Base-by-base conservation (phyloP, 2,113 vertebrate species). In the Chelonoidis abingdonii region DNA sequence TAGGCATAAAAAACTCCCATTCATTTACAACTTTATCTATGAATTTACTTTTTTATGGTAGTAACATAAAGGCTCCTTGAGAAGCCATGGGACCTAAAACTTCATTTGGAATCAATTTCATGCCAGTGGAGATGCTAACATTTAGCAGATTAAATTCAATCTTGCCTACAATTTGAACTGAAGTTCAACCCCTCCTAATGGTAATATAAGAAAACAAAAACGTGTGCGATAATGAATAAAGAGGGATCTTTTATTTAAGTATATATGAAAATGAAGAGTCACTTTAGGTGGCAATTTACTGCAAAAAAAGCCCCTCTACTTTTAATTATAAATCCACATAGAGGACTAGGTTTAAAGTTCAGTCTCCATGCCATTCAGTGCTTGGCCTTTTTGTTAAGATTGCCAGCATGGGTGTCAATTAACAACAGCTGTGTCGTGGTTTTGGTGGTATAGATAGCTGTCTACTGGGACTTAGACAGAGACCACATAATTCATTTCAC, bases 141-240 rank as follows among this genome's bases (percentile, higher is more conserved):
- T 69, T 65, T 69, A 69, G 65, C 35, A 69, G 35, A 69, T 69
- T 69, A 69, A 69, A 90, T 56, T 76, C 90, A 75, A 81, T 17
- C 22, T 92, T 82, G 86, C 52, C 44, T 52, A 21, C 47, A 80
- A 7, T 86, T 95, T 72, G n/a, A 38, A 38, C n/a, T 72, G 65
- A 72, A 72, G 8, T 38, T 91, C 12, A 84, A 7, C 10, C 87
- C 16, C 31, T 47, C 47, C 65, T 38, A 79, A 2, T 59, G 35
- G 24, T 38, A 86, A 2, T 87, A 49, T 3, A 4, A 83, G 17
- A 80, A 92, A 80, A 21, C 65, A 41, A 92, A 87, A 69, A 69
- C 59, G 56, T 85, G 56, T 38, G 84, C 56, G 49, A 95, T 88
- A 91, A 92, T 57, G 25, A 85, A 81, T 59, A 17, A 95, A 90